These are phyloP conservation scores for Meleagris gallopavo DNA, from an alignment of 2,113 vertebrate species.

Conservation along the genomic window DNA sequence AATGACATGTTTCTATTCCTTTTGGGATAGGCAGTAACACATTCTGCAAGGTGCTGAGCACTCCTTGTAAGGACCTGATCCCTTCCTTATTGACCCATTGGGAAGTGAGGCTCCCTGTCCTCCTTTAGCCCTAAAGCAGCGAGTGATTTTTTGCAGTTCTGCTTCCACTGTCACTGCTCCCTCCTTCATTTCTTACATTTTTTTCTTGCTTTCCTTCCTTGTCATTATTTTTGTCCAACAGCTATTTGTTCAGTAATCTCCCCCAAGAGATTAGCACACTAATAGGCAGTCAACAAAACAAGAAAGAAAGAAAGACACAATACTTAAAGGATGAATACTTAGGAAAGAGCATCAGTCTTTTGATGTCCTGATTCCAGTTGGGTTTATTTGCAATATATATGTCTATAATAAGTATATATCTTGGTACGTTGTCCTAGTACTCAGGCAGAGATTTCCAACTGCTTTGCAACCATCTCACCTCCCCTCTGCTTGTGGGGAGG, in stretches of 20 bases:
- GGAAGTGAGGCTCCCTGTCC: not conserved
- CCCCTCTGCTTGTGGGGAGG: not conserved
- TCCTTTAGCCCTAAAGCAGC: not conserved
- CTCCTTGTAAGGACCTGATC: not conserved
- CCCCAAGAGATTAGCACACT: conserved; percentile 66
- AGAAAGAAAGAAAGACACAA: conserved; percentile 63
- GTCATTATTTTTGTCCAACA: conserved; percentile 70
- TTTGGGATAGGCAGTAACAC: not conserved
- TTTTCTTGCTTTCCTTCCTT: conserved; percentile 22
- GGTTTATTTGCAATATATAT: conserved; percentile 71
- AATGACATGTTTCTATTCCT: not conserved
- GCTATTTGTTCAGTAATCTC: conserved; percentile 71
- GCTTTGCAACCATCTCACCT: not conserved
- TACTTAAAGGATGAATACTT: conserved; percentile 68
- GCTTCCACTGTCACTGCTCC: not conserved
- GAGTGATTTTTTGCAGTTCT: not conserved
- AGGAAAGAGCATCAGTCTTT: conserved; percentile 62
- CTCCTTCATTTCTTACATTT: conserved; percentile 4
- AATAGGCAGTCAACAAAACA: conserved; percentile 71
- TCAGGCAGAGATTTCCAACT: not conserved
- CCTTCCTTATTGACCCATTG: not conserved
- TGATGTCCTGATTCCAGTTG: conserved; percentile 62
- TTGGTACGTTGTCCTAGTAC: conserved; percentile 31
- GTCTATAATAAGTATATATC: conserved; percentile 63
- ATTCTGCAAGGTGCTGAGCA: not conserved